Percentiles rank a stretch among this genome's conserved stretches.
Evolutionary conservation across 2,797 vertebrate species (phyloP).

Genomic region (Pseudochaenichthys georgianus): DNA sequence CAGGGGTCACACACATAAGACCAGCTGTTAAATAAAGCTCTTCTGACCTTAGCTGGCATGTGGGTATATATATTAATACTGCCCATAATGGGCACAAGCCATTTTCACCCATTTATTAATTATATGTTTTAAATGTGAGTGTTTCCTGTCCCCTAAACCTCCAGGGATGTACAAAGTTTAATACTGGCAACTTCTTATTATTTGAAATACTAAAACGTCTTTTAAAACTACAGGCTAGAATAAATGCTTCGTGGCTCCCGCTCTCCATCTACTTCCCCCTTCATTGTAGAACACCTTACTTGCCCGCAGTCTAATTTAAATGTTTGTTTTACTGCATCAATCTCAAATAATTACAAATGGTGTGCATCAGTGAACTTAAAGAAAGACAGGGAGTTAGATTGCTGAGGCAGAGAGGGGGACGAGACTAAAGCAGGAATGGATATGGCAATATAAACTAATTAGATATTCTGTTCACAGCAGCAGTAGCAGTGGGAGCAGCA

Average conservation of each 20-base stretch:
- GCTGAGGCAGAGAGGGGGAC: constrained; percentile 1
- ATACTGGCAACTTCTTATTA: no score
- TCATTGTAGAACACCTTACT: constrained; percentile 39
- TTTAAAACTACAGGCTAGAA: constrained; percentile 27
- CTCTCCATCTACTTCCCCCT: constrained; percentile 51
- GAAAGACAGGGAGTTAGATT: constrained; percentile 26
- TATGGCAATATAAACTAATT: constrained; percentile 62
- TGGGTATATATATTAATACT: no score
- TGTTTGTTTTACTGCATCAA: constrained; percentile 68
- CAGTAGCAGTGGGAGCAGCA: constrained; percentile 60
- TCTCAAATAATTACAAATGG: constrained; percentile 54
- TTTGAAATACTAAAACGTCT: no score
- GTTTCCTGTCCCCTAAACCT: no score
- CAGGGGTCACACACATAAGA: no score
- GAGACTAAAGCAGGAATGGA: constrained; percentile 48
- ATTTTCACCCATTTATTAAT: no score
- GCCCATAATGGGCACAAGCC: no score
- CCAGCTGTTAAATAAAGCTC: no score
- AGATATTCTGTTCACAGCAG: constrained; percentile 71
- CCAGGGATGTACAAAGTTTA: no score
- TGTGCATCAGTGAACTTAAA: constrained; percentile 10
- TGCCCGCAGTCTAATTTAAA: constrained; percentile 70
- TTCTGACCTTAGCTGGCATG: no score
- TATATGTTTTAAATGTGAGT: no score
- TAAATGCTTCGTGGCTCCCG: constrained; percentile 58